These are phyloP conservation scores for Ephydatia muelleri DNA, from an alignment of 37 sponge, comb jelly and placozoan genomes.

Conservation along the genomic window DNA sequence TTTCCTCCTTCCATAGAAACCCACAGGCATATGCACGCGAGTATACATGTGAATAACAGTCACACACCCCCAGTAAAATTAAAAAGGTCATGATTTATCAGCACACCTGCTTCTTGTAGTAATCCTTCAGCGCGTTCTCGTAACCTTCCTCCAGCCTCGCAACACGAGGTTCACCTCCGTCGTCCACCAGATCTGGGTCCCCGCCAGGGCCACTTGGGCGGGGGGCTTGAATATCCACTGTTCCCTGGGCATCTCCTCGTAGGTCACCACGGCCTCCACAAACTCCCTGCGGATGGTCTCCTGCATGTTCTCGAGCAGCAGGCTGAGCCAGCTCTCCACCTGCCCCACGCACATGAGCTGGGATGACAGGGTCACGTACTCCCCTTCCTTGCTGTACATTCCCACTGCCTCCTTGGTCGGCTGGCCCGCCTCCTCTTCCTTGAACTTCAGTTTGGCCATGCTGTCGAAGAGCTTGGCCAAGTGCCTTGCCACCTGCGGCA, in stretches of 20 bases:
- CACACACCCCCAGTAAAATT: too few species aligned
- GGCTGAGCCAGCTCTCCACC: constrained; percentile 90
- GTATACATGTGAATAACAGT: too few species aligned
- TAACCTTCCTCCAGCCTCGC: constrained; percentile 96
- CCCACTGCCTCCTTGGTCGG: constrained; percentile 89
- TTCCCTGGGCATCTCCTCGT: constrained; percentile 97
- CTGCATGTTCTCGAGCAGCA: constrained; percentile 79
- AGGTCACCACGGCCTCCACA: constrained; percentile 93
- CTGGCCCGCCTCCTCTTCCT: constrained; percentile 63
- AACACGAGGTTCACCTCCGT: constrained; percentile 92
- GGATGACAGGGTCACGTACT: constrained; percentile 90
- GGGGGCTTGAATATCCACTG: constrained; percentile 98
- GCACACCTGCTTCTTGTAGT: constrained; percentile 98
- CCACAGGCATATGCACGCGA: too few species aligned
- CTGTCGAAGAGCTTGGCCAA: constrained; percentile 99
- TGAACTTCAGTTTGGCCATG: constrained; percentile 92
- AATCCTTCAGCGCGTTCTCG: constrained; percentile 97
- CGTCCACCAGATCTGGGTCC: constrained; percentile 99
- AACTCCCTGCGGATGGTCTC: constrained; percentile 86
- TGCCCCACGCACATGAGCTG: constrained; percentile 81
- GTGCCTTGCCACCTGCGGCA: constrained; percentile 94
- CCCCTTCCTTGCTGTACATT: constrained; percentile 98
- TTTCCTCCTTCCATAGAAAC: too few species aligned
- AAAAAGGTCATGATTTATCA: too few species aligned
- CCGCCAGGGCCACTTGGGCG: constrained; percentile 96